Conservation (phyloP, 92 coral and sea anemone genomes). For the Virgularia gustaviana region DNA sequence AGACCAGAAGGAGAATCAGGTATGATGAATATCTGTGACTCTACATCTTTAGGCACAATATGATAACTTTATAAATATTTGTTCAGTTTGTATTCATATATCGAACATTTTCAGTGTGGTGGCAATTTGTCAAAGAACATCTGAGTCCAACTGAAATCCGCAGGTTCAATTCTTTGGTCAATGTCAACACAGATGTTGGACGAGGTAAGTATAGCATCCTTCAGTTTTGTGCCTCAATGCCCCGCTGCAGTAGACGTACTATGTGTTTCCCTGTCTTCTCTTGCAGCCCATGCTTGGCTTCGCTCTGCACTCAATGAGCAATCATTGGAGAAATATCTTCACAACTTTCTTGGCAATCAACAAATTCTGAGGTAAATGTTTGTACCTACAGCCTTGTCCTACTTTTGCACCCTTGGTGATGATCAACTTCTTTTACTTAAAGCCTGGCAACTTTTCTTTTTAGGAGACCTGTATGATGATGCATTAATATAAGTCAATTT, state of each 20-base stretch:
- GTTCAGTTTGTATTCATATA: too few relatives aligned
- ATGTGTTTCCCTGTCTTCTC: background rate
- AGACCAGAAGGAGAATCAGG: slow-evolving; percentile 19
- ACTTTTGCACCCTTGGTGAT: too few relatives aligned
- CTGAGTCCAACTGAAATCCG: slow-evolving; percentile 74
- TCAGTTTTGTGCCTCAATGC: background rate
- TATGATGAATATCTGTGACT: too few relatives aligned
- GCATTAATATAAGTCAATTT: too few relatives aligned
- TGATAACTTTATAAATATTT: too few relatives aligned
- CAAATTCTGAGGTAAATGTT: slow-evolving; percentile 62
- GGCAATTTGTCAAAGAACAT: slow-evolving; percentile 81
- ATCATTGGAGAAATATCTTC: slow-evolving; percentile 71
- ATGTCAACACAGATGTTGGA: slow-evolving; percentile 84
- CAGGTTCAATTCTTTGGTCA: slow-evolving; percentile 63
- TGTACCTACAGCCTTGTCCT: too few relatives aligned
- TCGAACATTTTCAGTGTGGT: slow-evolving; percentile 64
- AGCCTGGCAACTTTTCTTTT: too few relatives aligned
- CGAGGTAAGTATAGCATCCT: slow-evolving; percentile 54
- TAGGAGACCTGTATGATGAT: too few relatives aligned
- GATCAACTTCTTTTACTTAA: too few relatives aligned
- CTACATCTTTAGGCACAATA: too few relatives aligned
- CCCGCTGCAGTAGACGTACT: background rate
- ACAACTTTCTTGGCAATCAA: slow-evolving; percentile 62
- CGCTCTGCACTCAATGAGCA: slow-evolving; percentile 86
- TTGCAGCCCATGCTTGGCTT: slow-evolving; percentile 85